A percentile compares a stretch with the other conserved stretches of the same genome.
These are phyloP conservation scores for Plecotus auritus DNA, from an alignment of 2,113 vertebrate species.

Conservation along the genomic window DNA sequence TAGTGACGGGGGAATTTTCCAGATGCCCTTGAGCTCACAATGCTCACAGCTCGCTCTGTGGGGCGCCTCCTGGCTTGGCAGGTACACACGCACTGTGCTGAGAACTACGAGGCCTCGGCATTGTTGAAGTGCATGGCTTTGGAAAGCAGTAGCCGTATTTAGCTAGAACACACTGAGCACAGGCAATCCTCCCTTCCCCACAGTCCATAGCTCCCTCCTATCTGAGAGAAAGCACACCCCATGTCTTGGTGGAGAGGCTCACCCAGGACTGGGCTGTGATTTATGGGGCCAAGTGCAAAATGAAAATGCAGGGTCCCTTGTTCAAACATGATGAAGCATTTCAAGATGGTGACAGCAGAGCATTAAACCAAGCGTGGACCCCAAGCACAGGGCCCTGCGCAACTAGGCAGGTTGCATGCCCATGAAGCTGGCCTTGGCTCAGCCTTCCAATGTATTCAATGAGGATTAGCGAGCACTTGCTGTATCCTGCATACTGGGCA, in stretches of 20 bases:
- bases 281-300: neutral
- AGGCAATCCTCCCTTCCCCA: neutral
- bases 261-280: neutral
- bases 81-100: neutral
- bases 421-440: neutral
- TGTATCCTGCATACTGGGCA: neutral
- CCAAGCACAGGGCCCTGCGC: neutral
- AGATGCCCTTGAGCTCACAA: neutral
- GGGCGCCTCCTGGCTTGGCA: conserved; percentile 28
- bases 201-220: neutral
- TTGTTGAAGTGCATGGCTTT: neutral
- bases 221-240: neutral
- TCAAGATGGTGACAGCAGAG: neutral
- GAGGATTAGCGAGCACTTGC: neutral
- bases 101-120: neutral
- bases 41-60: neutral
- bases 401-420: neutral
- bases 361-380: neutral
- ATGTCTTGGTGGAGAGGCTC: neutral
- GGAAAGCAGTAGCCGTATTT: neutral
- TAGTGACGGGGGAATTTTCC: conserved; percentile 52
- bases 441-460: neutral
- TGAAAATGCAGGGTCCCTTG: neutral
- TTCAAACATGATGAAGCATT: neutral
- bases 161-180: neutral